Percentiles rank a stretch among this genome's conserved stretches.
These are phyloP conservation scores for Abrostola triplasia DNA, from an alignment of 2,888 invertebrate genomes.

Conservation along the genomic window DNA sequence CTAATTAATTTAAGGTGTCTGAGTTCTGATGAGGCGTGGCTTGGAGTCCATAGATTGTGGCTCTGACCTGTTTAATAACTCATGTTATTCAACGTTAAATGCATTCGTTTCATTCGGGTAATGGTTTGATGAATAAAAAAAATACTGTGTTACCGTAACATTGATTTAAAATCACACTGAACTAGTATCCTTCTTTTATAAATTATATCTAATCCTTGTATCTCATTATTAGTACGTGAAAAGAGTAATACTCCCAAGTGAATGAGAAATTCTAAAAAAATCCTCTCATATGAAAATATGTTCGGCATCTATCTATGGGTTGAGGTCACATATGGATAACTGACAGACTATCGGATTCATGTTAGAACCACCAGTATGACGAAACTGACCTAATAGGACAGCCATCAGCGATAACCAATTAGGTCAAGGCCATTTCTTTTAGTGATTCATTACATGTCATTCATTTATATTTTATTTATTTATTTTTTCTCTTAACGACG, in stretches of 20 bases:
- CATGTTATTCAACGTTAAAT: neutral
- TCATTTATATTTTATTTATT: too few relatives aligned
- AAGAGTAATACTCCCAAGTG: neutral
- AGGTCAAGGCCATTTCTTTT: constrained; percentile 59
- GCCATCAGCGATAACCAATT: constrained; percentile 42
- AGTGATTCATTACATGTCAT: constrained; percentile 25
- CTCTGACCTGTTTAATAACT: constrained; percentile 29
- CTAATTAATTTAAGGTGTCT: constrained; percentile 66
- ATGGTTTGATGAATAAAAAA: neutral
- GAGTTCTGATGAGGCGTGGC: constrained; percentile 41
- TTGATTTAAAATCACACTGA: too few relatives aligned
- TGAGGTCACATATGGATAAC: constrained; percentile 38
- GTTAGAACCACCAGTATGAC: constrained; percentile 35
- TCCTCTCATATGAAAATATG: neutral
- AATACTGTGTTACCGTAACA: too few relatives aligned
- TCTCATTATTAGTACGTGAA: too few relatives aligned
- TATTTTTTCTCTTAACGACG: too few relatives aligned
- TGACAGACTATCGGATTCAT: constrained; percentile 18
- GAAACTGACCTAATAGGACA: constrained; percentile 53
- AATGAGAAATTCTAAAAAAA: neutral
- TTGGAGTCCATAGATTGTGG: constrained; percentile 21
- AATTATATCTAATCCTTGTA: too few relatives aligned
- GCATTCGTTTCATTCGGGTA: neutral
- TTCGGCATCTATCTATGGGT: constrained; percentile 19
- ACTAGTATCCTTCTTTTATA: too few relatives aligned